These are phyloP conservation scores for Hydrophis major DNA, from an alignment of 2,797 vertebrate genomes.

Conservation along the genomic window DNA sequence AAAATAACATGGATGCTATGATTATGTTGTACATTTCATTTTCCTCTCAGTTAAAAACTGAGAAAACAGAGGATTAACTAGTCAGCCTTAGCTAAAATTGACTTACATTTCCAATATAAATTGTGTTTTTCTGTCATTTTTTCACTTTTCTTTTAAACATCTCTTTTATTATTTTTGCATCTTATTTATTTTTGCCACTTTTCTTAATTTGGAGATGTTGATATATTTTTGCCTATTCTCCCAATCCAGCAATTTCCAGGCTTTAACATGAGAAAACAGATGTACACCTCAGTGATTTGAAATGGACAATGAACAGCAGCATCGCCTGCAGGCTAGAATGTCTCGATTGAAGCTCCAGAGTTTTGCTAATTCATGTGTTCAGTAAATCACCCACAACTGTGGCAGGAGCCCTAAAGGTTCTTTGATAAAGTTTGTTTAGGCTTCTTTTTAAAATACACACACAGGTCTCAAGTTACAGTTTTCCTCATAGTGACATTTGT, in stretches of 20 bases:
- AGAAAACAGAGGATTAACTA: not conserved
- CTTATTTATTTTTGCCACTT: not conserved
- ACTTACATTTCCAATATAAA: not conserved
- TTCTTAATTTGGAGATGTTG: not conserved
- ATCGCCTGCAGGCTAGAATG: not conserved
- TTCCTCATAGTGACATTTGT: not conserved
- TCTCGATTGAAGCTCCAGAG: not conserved
- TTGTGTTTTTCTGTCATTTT: not conserved
- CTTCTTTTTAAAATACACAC: slow-evolving; percentile 19
- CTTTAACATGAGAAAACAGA: not conserved
- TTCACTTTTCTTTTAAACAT: not conserved
- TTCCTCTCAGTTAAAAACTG: not conserved
- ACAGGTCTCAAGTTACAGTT: slow-evolving; percentile 20
- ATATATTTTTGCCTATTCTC: not conserved
- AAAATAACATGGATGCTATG: not conserved
- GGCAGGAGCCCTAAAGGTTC: slow-evolving; percentile 6
- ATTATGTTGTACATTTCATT: not conserved
- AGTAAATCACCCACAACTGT: slow-evolving; percentile 17
- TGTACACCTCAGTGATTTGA: not conserved
- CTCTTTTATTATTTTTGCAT: not conserved
- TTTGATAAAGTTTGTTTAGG: not conserved
- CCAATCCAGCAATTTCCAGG: not conserved
- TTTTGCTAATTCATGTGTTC: slow-evolving; percentile 27
- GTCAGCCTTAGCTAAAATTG: not conserved
- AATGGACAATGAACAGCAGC: not conserved